These are phyloP conservation scores for Falco biarmicus DNA, from an alignment of 2,797 vertebrate genomes.

Conservation along the genomic window DNA sequence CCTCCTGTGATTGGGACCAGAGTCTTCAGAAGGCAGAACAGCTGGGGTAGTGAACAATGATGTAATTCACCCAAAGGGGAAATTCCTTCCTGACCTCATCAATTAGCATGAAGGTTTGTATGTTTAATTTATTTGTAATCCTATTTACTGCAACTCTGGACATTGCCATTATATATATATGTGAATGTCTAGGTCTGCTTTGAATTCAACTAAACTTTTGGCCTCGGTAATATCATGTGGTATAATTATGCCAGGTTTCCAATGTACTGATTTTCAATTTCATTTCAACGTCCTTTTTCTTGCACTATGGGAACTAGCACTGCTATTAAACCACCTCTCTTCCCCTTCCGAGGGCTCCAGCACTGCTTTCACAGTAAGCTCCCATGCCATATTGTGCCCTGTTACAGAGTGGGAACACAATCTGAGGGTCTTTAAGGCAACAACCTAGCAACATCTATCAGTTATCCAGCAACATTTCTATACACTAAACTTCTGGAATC, in stretches of 20 bases:
- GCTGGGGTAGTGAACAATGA: constrained; percentile 4
- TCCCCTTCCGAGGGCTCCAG: not conserved
- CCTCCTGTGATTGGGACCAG: constrained; percentile 24
- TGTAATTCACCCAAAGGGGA: constrained; percentile 37
- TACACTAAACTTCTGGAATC: not conserved
- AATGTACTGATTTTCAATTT: constrained; percentile 1
- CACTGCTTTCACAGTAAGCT: not conserved
- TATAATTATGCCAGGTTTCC: not conserved
- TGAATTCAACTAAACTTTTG: constrained; percentile 49
- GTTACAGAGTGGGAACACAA: not conserved
- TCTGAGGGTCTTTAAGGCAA: not conserved
- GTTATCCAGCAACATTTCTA: not conserved
- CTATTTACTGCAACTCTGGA: constrained; percentile 60
- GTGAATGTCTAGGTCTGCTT: constrained; percentile 28
- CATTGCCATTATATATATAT: not conserved
- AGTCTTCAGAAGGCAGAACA: constrained; percentile 34
- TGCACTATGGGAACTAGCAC: not conserved
- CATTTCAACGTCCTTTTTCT: constrained; percentile 38
- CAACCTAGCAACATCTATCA: not conserved
- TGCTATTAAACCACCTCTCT: not conserved
- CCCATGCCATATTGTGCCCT: not conserved
- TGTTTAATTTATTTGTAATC: constrained; percentile 64
- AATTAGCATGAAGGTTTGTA: constrained; percentile 53
- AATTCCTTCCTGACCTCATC: constrained; percentile 67
- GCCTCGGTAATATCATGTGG: not conserved